A percentile compares a stretch with the other conserved stretches of the same genome.
These are phyloP conservation scores for Drosophila bocqueti DNA, from an alignment of 1,140 invertebrate genomes.

Conservation along the genomic window DNA sequence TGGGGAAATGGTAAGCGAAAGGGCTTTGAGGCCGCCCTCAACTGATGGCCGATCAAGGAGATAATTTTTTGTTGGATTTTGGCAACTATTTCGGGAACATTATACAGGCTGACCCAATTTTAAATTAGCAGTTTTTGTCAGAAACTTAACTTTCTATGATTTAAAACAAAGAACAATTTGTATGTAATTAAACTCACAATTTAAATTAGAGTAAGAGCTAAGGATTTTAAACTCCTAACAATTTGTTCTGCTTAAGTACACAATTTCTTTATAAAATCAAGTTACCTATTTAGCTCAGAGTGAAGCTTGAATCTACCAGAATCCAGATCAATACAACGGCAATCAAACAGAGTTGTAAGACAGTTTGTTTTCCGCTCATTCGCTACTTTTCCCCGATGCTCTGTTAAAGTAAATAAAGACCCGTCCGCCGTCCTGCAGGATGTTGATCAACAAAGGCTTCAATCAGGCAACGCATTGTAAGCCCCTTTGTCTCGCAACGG, in stretches of 20 bases:
- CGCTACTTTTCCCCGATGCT: not conserved
- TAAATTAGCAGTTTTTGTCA: not conserved
- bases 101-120: not conserved
- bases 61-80: not conserved
- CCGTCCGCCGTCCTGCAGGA: constrained; percentile 6
- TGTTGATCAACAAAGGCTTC: constrained; percentile 48
- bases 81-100: not conserved
- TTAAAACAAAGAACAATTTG: not conserved
- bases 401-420: constrained; percentile 32
- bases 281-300: not conserved
- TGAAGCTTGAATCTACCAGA: not conserved
- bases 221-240: not conserved
- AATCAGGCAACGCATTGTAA: constrained; percentile 38
- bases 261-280: too few species aligned
- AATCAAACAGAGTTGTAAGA: constrained; percentile 11
- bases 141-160: not conserved
- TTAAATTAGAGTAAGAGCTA: too few species aligned
- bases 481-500: constrained; percentile 17
- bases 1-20: constrained; percentile 5
- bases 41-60: not conserved
- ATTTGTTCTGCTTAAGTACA: not conserved
- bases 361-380: constrained; percentile 9
- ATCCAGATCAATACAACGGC: constrained; percentile 2
- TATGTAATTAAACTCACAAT: not conserved
- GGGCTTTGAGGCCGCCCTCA: not conserved